phyloP scores from a whole-genome alignment of 2,888 invertebrate species.

The Heliconius cydno region DNA sequence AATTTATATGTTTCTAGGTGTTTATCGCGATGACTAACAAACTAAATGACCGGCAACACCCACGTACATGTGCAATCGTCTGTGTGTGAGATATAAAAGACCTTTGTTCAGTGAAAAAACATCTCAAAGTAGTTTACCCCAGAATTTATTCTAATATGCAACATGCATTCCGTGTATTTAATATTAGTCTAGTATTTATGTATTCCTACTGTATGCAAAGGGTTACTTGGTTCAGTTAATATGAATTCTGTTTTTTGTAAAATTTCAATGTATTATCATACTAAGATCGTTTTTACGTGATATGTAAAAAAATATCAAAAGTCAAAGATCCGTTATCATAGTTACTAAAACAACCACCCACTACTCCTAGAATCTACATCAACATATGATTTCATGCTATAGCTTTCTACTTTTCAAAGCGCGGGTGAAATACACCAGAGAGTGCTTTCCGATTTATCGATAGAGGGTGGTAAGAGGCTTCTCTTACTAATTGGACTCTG shows the following conservation, averaged over 20 bases:
- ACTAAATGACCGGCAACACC: constrained; percentile 68
- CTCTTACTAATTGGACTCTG: constrained; percentile 59
- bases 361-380: constrained; percentile 22
- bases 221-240: neutral
- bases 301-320: neutral
- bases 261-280: neutral
- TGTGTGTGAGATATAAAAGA: constrained; percentile 63
- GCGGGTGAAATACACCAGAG: constrained; percentile 53
- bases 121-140: constrained; percentile 31
- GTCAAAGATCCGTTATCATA: neutral
- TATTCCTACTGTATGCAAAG: neutral
- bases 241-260: no score
- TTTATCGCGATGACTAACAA: constrained; percentile 75
- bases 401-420: constrained; percentile 46
- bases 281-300: neutral
- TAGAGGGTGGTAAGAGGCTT: constrained; percentile 59
- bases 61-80: constrained; percentile 68
- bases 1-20: constrained; percentile 71
- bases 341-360: constrained; percentile 9
- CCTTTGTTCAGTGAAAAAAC: constrained; percentile 31
- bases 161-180: neutral
- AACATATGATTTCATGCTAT: constrained; percentile 30
- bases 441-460: constrained; percentile 57
- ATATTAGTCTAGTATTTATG: neutral
- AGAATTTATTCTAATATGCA: constrained; percentile 33